Percentiles rank a stretch among this genome's conserved stretches.
phyloP scores from a whole-genome alignment of 2,888 invertebrate species.

The Morpho achilles region DNA sequence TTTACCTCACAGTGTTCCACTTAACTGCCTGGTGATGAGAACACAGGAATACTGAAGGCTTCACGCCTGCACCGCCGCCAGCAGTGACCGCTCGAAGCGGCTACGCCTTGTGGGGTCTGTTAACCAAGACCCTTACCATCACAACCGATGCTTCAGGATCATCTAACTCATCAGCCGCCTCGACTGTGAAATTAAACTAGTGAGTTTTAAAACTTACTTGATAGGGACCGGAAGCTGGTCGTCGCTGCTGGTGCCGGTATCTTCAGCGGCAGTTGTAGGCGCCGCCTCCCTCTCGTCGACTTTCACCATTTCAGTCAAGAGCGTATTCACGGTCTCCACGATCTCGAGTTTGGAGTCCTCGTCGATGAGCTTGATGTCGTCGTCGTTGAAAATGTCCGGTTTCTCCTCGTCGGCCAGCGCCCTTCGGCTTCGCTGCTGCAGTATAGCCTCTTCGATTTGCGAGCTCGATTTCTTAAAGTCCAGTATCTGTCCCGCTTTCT shows the following conservation, averaged over 20 bases:
- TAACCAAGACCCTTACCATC: too few relatives aligned
- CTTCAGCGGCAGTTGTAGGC: slow-evolving; percentile 7
- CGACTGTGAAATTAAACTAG: neutral
- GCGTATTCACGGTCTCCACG: slow-evolving; percentile 28
- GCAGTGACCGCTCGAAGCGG: too few relatives aligned
- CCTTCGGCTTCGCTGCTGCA: slow-evolving; percentile 39
- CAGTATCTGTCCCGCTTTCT: slow-evolving; percentile 61
- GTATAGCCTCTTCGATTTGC: slow-evolving; percentile 57
- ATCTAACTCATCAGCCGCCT: too few relatives aligned
- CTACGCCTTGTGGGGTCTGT: too few relatives aligned
- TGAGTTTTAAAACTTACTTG: slow-evolving; percentile 12
- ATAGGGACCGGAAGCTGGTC: slow-evolving; percentile 10
- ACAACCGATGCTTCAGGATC: too few relatives aligned
- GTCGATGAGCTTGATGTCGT: slow-evolving; percentile 31
- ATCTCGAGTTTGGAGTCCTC: slow-evolving; percentile 30
- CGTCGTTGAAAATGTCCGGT: slow-evolving; percentile 28
- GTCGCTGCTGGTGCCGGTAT: slow-evolving; percentile 10
- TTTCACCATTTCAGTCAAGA: slow-evolving; percentile 11
- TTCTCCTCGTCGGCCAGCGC: slow-evolving; percentile 29
- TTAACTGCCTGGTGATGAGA: too few relatives aligned
- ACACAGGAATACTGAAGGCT: neutral
- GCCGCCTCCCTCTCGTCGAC: slow-evolving; percentile 1
- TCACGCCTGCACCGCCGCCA: neutral
- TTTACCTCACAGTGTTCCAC: too few relatives aligned
- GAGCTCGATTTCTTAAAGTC: slow-evolving; percentile 63